Percentiles rank a stretch among this genome's conserved stretches.
phyloP scores from a whole-genome alignment of 92 coral and sea anemone genomes.

The Porites divaricata region DNA sequence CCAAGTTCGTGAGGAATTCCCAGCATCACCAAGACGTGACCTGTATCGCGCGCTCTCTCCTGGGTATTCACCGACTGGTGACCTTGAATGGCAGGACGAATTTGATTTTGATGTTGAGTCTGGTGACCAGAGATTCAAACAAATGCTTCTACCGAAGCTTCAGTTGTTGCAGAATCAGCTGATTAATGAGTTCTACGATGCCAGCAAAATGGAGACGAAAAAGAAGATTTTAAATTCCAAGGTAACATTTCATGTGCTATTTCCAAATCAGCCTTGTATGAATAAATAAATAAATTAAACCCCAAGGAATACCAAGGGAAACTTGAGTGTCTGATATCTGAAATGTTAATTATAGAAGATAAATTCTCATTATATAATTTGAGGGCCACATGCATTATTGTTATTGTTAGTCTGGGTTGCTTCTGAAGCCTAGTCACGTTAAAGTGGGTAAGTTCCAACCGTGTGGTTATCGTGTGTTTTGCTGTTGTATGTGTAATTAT shows the following conservation, averaged over 20 bases:
- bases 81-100: slow-evolving; percentile 96
- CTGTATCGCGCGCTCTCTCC: slow-evolving; percentile 89
- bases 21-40: slow-evolving; percentile 88
- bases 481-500: too few species aligned
- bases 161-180: slow-evolving; percentile 64
- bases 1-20: slow-evolving; percentile 90
- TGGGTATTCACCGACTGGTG: slow-evolving; percentile 79
- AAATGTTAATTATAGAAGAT: too few species aligned
- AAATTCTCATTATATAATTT: too few species aligned
- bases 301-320: too few species aligned
- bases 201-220: slow-evolving; percentile 60
- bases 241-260: not conserved
- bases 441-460: too few species aligned
- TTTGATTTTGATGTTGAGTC: slow-evolving; percentile 68
- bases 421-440: too few species aligned
- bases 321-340: too few species aligned
- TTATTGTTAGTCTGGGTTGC: too few species aligned
- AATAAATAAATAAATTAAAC: too few species aligned
- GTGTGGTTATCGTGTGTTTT: too few species aligned
- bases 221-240: slow-evolving; percentile 42
- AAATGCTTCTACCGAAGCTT: slow-evolving; percentile 72
- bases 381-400: too few species aligned
- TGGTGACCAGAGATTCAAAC: slow-evolving; percentile 53
- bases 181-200: slow-evolving; percentile 46
- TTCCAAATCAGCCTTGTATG: too few species aligned